Evolutionary conservation across 2,797 vertebrate species (phyloP).

Genomic region (Anisognathus igniventris): DNA sequence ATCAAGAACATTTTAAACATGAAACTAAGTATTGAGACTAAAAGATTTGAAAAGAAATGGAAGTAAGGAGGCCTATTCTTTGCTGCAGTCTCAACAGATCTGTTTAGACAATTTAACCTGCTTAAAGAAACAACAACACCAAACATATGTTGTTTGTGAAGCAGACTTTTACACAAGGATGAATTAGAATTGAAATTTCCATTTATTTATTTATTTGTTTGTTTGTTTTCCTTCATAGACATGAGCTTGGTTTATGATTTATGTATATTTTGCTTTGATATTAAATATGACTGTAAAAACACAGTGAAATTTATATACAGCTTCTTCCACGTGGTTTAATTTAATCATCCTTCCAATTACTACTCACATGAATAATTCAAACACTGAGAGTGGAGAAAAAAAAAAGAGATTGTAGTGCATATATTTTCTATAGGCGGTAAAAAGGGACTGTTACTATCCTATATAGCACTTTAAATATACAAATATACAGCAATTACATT

Average conservation of each 20-base stretch:
- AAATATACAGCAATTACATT: neutral
- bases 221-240: neutral
- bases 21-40: neutral
- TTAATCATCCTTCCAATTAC: conserved; percentile 18
- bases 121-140: neutral
- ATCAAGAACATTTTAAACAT: neutral
- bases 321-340: neutral
- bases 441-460: neutral
- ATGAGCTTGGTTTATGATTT: neutral
- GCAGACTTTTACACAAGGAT: neutral
- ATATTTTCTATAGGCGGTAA: neutral
- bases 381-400: neutral
- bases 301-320: neutral
- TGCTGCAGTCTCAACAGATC: neutral
- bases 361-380: conserved; percentile 29
- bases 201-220: neutral
- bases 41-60: neutral
- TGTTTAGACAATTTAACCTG: neutral
- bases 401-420: neutral
- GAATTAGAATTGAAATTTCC: neutral
- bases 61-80: neutral
- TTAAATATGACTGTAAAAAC: neutral
- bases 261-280: neutral
- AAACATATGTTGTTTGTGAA: neutral
- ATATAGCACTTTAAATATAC: neutral